Conservation (phyloP, 2,113 vertebrate genomes). For the Pantherophis guttatus region DNA sequence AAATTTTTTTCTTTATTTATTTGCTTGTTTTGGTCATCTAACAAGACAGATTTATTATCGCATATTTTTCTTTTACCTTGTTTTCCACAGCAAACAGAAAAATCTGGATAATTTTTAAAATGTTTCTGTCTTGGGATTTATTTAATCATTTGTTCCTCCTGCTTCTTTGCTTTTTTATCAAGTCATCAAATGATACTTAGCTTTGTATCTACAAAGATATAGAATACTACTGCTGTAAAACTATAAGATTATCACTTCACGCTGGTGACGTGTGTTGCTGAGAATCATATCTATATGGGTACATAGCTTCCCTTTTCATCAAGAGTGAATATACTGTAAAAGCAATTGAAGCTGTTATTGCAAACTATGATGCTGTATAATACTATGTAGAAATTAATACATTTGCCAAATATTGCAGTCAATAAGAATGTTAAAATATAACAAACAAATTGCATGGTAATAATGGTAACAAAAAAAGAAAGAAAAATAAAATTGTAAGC, state of each 20-base stretch:
- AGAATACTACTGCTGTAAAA: not conserved
- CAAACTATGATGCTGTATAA: not conserved
- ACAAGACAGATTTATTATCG: not conserved
- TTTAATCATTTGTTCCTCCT: not conserved
- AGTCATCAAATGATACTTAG: not conserved
- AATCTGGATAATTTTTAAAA: not conserved
- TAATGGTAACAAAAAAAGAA: not conserved
- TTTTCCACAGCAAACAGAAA: not conserved
- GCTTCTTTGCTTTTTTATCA: not conserved
- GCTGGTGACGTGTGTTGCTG: not conserved
- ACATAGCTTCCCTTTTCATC: not conserved
- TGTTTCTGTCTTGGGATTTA: not conserved
- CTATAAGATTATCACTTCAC: not conserved
- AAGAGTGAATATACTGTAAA: not conserved
- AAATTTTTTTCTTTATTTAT: not conserved
- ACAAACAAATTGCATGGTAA: not conserved
- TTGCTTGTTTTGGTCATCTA: not conserved
- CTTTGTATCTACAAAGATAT: not conserved
- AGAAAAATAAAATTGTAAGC: not conserved
- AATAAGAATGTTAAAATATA: not conserved
- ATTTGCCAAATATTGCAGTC: not conserved
- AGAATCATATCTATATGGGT: not conserved
- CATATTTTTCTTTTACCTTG: not conserved
- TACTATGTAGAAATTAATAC: not conserved
- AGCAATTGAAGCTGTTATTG: not conserved